Evolutionary conservation across 2,888 invertebrate genomes (phyloP).

Genomic region (Drosophila eohydei): DNA sequence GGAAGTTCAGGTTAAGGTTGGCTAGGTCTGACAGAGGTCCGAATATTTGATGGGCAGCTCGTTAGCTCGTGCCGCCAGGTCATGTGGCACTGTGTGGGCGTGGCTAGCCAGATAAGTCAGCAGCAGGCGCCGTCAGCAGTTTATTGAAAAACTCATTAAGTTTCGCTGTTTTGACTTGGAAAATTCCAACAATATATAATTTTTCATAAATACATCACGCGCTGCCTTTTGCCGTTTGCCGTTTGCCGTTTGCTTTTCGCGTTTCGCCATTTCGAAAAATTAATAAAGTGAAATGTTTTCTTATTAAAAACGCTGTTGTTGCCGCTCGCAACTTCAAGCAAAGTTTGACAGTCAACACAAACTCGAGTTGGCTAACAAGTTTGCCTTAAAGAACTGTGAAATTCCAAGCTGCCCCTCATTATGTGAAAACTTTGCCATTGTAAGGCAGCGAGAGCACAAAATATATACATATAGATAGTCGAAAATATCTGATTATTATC

Average conservation of each 20-base stretch:
- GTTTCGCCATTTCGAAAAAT: neutral
- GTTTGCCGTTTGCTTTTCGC: neutral
- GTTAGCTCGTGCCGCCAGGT: slow-evolving; percentile 32
- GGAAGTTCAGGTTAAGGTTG: slow-evolving; percentile 28
- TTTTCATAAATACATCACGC: slow-evolving; percentile 1
- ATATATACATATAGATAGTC: neutral
- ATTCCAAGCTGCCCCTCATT: slow-evolving; percentile 20
- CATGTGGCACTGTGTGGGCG: neutral
- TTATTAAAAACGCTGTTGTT: neutral
- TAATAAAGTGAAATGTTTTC: slow-evolving; percentile 5
- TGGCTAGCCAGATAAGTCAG: slow-evolving; percentile 30
- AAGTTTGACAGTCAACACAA: slow-evolving; percentile 8
- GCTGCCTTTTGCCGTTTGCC: neutral
- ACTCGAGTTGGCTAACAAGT: slow-evolving; percentile 24
- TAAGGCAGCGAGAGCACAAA: slow-evolving; percentile 8
- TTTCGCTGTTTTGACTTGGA: slow-evolving; percentile 19
- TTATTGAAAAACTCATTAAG: slow-evolving; percentile 48
- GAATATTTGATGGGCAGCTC: slow-evolving; percentile 53
- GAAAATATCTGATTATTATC: slow-evolving; percentile 10
- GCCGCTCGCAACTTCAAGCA: neutral
- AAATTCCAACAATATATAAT: slow-evolving; percentile 4
- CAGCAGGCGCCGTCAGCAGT: slow-evolving; percentile 30
- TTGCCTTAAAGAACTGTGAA: slow-evolving; percentile 20
- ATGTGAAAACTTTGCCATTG: slow-evolving; percentile 28
- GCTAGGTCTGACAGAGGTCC: slow-evolving; percentile 33